Percentiles rank a stretch among this genome's conserved stretches.
Evolutionary conservation across 2,888 invertebrate genomes (phyloP).

Genomic region (Seira musarum): DNA sequence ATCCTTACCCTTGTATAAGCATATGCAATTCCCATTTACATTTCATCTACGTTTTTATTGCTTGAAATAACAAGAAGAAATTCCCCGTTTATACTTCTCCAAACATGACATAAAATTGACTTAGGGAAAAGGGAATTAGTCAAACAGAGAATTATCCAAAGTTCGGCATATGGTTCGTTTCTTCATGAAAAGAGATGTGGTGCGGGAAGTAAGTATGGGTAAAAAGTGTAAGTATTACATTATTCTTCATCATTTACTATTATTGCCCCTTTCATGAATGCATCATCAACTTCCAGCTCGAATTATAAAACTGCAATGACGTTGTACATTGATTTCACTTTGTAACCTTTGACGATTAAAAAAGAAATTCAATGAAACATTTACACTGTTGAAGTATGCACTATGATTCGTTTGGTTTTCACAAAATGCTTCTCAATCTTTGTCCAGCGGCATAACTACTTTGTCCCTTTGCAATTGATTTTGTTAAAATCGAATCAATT

Average conservation of each 20-base stretch:
- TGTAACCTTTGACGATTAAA: neutral
- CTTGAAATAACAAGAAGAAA: conserved; percentile 12
- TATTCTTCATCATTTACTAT: too few relatives aligned
- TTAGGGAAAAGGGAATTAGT: conserved; percentile 48
- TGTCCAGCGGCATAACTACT: too few relatives aligned
- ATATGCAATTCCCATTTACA: too few relatives aligned
- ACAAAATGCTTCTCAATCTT: too few relatives aligned
- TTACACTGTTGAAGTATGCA: neutral
- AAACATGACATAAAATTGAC: conserved; percentile 50
- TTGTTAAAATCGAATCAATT: too few relatives aligned
- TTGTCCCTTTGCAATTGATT: too few relatives aligned
- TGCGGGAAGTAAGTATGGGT: neutral
- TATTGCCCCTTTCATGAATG: neutral
- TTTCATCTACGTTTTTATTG: conserved; percentile 35
- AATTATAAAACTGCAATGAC: neutral
- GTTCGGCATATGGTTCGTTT: conserved; percentile 36
- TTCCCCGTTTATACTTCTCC: neutral
- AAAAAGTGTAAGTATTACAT: too few relatives aligned
- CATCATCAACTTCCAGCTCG: neutral
- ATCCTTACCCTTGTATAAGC: neutral
- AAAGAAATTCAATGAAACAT: neutral
- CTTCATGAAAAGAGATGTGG: conserved; percentile 15
- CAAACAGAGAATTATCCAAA: conserved; percentile 58
- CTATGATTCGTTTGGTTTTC: too few relatives aligned
- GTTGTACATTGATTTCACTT: neutral